phyloP scores from a whole-genome alignment of 2,797 vertebrate species.

The Poecilia gillii region DNA sequence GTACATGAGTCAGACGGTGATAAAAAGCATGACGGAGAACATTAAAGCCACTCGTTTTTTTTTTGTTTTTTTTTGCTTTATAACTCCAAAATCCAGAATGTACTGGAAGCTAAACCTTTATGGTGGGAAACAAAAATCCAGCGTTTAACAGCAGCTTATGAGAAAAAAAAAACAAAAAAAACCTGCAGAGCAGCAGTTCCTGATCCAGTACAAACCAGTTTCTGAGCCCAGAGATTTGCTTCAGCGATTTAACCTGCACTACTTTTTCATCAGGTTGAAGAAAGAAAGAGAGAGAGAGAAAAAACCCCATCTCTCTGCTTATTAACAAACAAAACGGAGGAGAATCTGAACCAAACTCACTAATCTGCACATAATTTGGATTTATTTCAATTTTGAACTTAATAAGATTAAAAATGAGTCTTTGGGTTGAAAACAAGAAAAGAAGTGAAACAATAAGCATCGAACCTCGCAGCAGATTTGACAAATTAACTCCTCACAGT shows the following conservation, averaged over 20 bases:
- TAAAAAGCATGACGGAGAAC: background rate
- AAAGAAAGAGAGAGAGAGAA: background rate
- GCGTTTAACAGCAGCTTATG: background rate
- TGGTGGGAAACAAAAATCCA: background rate
- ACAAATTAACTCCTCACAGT: background rate
- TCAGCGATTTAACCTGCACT: conserved; percentile 19
- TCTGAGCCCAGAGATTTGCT: conserved; percentile 36
- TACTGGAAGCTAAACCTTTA: background rate
- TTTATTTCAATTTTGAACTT: background rate
- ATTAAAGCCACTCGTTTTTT: conserved; percentile 4
- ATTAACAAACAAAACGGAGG: background rate
- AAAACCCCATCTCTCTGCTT: background rate
- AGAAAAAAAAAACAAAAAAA: background rate
- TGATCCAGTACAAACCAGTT: conserved; percentile 43
- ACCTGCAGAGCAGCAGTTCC: background rate
- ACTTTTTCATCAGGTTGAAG: background rate
- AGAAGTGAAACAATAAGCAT: background rate
- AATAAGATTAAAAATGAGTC: background rate
- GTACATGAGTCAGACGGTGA: background rate
- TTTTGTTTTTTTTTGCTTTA: conserved; percentile 9
- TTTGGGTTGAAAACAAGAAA: background rate
- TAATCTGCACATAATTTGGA: background rate
- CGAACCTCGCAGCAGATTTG: background rate
- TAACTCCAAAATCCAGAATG: background rate
- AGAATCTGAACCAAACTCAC: background rate